Percentiles rank a stretch among this genome's conserved stretches.
These are phyloP conservation scores for Euplexia lucipara DNA, from an alignment of 2,888 invertebrate genomes.

Conservation along the genomic window DNA sequence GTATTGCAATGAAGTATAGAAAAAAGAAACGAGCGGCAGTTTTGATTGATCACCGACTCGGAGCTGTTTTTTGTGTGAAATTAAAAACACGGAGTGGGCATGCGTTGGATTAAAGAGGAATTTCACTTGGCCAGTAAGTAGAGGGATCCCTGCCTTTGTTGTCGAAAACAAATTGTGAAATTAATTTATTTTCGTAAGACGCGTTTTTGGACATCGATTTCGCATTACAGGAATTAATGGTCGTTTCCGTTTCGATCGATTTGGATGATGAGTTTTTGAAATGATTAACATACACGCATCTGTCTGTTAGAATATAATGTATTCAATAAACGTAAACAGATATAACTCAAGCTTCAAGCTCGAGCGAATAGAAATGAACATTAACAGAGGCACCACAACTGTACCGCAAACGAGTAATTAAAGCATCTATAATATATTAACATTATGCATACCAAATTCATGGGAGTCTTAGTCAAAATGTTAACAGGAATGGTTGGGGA, in stretches of 20 bases:
- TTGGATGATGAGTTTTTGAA: slow-evolving; percentile 58
- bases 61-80: slow-evolving; percentile 89
- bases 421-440: slow-evolving; percentile 89
- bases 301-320: slow-evolving; percentile 44
- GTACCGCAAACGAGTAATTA: slow-evolving; percentile 88
- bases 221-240: slow-evolving; percentile 76
- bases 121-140: slow-evolving; percentile 83
- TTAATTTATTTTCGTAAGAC: slow-evolving; percentile 82
- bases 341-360: slow-evolving; percentile 48
- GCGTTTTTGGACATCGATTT: slow-evolving; percentile 76
- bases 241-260: slow-evolving; percentile 66
- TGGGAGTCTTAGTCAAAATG: slow-evolving; percentile 84
- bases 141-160: slow-evolving; percentile 79
- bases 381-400: slow-evolving; percentile 79
- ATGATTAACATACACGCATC: slow-evolving; percentile 56
- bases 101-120: slow-evolving; percentile 89
- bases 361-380: slow-evolving; percentile 74
- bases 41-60: slow-evolving; percentile 90
- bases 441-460: slow-evolving; percentile 87
- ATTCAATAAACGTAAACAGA: slow-evolving; percentile 43
- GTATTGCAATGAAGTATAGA: slow-evolving; percentile 88
- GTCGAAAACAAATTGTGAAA: slow-evolving; percentile 80
- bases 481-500: slow-evolving; percentile 81
- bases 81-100: slow-evolving; percentile 89
- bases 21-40: slow-evolving; percentile 84